Evolutionary conservation across 2,797 vertebrate genomes (phyloP).

Genomic region (Ara ararauna): DNA sequence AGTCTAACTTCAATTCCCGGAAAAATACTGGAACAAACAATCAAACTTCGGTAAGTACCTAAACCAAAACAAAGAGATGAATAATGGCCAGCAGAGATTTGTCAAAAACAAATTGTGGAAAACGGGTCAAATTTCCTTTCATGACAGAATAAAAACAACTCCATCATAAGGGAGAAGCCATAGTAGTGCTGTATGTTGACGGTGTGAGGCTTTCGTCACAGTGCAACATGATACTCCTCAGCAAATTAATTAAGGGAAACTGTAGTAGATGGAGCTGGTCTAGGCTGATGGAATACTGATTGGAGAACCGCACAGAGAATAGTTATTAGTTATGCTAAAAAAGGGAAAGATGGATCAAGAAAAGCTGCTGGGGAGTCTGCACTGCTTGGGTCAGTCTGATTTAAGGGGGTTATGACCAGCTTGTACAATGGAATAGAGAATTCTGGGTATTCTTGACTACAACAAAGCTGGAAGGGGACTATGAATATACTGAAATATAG

Average conservation of each 20-base stretch:
- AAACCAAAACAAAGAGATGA: constrained; percentile 52
- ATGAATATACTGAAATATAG: not conserved
- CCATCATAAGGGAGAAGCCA: constrained; percentile 12
- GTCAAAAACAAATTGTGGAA: constrained; percentile 43
- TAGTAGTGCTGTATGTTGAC: not conserved
- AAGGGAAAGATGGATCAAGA: not conserved
- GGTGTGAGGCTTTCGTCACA: not conserved
- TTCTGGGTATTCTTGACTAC: not conserved
- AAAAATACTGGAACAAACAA: constrained; percentile 69
- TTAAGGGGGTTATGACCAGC: not conserved
- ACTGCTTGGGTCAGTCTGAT: not conserved
- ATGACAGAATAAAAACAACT: not conserved
- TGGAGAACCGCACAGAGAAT: not conserved
- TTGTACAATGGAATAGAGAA: not conserved
- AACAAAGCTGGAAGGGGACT: not conserved
- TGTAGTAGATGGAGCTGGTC: not conserved
- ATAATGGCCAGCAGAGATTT: constrained; percentile 28
- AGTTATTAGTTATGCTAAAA: not conserved
- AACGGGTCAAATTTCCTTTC: constrained; percentile 21
- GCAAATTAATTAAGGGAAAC: not conserved
- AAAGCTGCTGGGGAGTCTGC: not conserved
- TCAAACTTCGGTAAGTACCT: constrained; percentile 58
- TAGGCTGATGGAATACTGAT: not conserved
- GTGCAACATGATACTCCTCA: not conserved
- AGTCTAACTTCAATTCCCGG: constrained; percentile 67